These are phyloP conservation scores for Globodera rostochiensis DNA, from an alignment of 1,140 invertebrate genomes.

Conservation along the genomic window DNA sequence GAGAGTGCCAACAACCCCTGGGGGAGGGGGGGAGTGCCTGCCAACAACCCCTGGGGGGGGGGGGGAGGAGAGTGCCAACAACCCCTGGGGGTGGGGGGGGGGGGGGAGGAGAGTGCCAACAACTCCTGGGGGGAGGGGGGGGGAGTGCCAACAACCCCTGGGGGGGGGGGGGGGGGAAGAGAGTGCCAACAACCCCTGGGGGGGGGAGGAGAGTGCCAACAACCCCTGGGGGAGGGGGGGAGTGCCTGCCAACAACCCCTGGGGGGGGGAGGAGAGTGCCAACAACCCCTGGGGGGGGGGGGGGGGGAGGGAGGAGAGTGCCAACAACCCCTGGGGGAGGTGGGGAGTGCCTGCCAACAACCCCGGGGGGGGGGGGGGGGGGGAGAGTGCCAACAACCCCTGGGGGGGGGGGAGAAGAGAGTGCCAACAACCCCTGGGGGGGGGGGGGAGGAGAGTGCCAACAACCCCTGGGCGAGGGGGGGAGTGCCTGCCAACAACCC, in stretches of 20 bases:
- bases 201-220: neutral
- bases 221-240: neutral
- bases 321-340: neutral
- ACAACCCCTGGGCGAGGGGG: neutral
- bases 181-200: too few relatives aligned
- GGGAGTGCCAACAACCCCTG: neutral
- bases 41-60: too few relatives aligned
- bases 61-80: too few relatives aligned
- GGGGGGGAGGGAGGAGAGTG: neutral
- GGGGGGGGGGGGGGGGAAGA: too few relatives aligned
- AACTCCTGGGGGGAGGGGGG: neutral
- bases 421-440: neutral
- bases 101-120: neutral
- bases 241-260: too few relatives aligned
- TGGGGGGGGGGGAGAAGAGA: neutral
- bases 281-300: neutral
- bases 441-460: neutral
- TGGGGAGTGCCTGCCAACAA: too few relatives aligned
- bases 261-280: neutral
- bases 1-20: neutral
- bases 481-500: too few relatives aligned
- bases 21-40: too few relatives aligned
- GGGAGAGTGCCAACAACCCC: too few relatives aligned
- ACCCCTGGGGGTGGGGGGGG: neutral
- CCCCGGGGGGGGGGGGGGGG: neutral